A percentile compares a stretch with the other conserved stretches of the same genome.
phyloP scores from a whole-genome alignment of 2,113 vertebrate species.

The Ictalurus furcatus region DNA sequence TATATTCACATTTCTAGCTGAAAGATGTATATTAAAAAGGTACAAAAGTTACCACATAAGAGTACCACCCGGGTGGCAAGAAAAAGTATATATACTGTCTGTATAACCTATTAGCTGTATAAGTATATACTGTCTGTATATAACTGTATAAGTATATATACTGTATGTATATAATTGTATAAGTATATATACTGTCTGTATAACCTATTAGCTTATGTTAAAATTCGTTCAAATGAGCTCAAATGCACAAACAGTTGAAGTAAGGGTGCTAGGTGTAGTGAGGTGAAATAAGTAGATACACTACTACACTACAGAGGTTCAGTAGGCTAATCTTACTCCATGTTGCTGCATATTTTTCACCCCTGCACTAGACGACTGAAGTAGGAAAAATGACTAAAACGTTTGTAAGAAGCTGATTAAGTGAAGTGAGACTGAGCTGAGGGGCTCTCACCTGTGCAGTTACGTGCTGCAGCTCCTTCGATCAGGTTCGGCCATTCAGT shows the following conservation, averaged over 20 bases:
- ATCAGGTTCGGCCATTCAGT: slow-evolving; percentile 30
- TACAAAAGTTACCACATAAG: not conserved
- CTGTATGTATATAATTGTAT: no score
- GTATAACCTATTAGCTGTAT: no score
- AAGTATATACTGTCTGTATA: no score
- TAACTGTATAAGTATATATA: no score
- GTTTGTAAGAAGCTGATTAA: not conserved
- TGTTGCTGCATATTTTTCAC: not conserved
- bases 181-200: not conserved
- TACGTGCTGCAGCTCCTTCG: slow-evolving; percentile 31
- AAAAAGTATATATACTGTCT: not conserved
- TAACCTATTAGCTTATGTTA: not conserved
- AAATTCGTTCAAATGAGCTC: not conserved
- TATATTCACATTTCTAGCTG: not conserved
- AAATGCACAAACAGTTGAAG: not conserved
- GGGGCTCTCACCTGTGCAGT: slow-evolving; percentile 50
- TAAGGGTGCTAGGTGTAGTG: not conserved
- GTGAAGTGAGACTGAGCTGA: not conserved
- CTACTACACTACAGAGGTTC: not conserved
- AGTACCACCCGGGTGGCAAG: not conserved
- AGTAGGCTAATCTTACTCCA: not conserved
- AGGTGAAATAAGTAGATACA: not conserved
- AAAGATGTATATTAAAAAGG: not conserved
- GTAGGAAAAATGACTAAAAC: not conserved
- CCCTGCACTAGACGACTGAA: no score